Conservation (phyloP, 2,113 vertebrate species). For the Mobula birostris region DNA sequence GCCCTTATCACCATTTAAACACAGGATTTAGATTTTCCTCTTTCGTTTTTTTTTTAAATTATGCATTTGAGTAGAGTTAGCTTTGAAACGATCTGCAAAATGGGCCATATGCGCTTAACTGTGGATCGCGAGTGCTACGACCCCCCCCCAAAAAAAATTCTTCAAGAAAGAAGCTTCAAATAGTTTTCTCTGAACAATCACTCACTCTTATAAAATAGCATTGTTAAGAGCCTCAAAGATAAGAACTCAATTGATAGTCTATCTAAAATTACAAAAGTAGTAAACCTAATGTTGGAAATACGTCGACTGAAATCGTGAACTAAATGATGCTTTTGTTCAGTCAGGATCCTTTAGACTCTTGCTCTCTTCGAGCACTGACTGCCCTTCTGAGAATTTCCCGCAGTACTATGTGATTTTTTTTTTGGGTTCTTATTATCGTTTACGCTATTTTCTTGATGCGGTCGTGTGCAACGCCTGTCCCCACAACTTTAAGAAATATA, state of each 20-base stretch:
- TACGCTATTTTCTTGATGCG: background rate
- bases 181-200: background rate
- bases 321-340: background rate
- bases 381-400: too few relatives aligned
- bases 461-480: background rate
- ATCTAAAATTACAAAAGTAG: background rate
- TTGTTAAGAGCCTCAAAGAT: background rate
- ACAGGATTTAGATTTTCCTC: background rate
- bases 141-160: too few relatives aligned
- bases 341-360: background rate
- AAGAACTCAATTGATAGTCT: background rate
- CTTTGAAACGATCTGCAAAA: conserved; percentile 5
- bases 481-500: too few relatives aligned
- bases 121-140: background rate
- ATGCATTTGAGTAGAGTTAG: background rate
- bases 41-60: background rate
- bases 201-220: background rate
- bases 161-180: too few relatives aligned
- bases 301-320: background rate
- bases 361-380: too few relatives aligned
- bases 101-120: background rate
- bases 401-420: background rate
- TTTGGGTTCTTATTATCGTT: background rate
- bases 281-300: background rate
- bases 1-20: background rate